phyloP scores from a whole-genome alignment of 2,888 invertebrate genomes.

The Tillus elongatus region DNA sequence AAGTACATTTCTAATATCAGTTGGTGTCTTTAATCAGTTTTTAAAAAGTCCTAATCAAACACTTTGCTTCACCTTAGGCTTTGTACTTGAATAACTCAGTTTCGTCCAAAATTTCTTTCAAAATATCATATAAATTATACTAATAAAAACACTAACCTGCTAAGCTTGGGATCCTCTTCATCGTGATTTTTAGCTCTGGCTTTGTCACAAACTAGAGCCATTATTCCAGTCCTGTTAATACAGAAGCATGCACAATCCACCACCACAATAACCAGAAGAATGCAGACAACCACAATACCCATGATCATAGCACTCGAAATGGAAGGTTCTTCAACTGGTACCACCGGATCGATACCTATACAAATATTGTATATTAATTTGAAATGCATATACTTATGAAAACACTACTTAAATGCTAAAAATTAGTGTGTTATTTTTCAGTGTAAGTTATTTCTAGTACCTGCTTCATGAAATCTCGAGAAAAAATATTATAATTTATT shows the following conservation, averaged over 20 bases:
- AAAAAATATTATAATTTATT: too few species aligned
- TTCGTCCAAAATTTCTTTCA: not conserved
- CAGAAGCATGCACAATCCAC: slow-evolving; percentile 76
- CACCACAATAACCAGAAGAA: slow-evolving; percentile 69
- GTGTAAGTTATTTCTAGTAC: too few species aligned
- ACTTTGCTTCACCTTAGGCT: not conserved
- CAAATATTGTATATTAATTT: slow-evolving; percentile 6
- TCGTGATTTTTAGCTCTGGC: slow-evolving; percentile 58
- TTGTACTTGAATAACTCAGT: slow-evolving; percentile 3
- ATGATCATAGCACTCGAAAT: slow-evolving; percentile 71
- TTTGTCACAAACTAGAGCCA: slow-evolving; percentile 57
- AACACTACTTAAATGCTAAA: too few species aligned
- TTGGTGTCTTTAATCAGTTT: not conserved
- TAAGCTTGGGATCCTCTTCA: slow-evolving; percentile 73
- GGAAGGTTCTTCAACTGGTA: slow-evolving; percentile 42
- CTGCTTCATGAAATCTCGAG: too few species aligned
- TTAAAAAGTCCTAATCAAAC: not conserved
- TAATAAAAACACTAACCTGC: slow-evolving; percentile 54
- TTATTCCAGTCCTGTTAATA: slow-evolving; percentile 55
- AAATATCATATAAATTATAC: not conserved
- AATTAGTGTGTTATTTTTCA: slow-evolving; percentile 2
- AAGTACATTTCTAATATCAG: not conserved
- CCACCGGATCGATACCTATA: slow-evolving; percentile 29
- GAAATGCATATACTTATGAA: not conserved
- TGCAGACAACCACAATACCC: slow-evolving; percentile 73